These are phyloP conservation scores for Anadara kagoshimensis DNA, from an alignment of 1,140 invertebrate species.

Conservation along the genomic window DNA sequence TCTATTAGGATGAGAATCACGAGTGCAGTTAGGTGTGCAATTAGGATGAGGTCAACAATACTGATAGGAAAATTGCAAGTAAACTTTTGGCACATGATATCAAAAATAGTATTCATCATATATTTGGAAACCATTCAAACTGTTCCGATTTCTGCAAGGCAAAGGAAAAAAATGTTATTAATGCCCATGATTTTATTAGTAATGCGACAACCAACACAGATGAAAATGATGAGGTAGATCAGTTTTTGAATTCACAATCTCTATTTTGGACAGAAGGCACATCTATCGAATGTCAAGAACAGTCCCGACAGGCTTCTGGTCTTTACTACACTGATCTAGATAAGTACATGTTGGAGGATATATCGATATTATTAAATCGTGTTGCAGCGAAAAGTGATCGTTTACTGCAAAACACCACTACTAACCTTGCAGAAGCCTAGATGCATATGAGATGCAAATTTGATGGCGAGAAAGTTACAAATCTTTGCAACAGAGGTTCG, in stretches of 20 bases:
- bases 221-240: neutral
- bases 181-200: neutral
- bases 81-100: neutral
- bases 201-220: neutral
- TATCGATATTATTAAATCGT: neutral
- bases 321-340: neutral
- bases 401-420: conserved; percentile 67
- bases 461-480: conserved; percentile 66
- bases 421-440: conserved; percentile 72
- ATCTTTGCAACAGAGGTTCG: conserved; percentile 22
- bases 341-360: neutral
- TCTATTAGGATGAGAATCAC: conserved; percentile 2
- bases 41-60: conserved; percentile 23
- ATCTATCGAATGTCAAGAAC: conserved; percentile 1
- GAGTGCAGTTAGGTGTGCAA: conserved; percentile 26
- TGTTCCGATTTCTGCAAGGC: neutral
- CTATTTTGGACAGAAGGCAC: conserved; percentile 8
- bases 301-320: neutral
- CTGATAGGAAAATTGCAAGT: neutral
- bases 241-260: conserved; percentile 4
- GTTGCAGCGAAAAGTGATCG: conserved; percentile 43
- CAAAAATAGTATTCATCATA: neutral
- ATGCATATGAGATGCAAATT: conserved; percentile 64
- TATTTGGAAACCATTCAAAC: neutral
- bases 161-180: neutral